Percentiles rank a stretch among this genome's conserved stretches.
These are phyloP conservation scores for Microdon myrmicae DNA, from an alignment of 2,888 invertebrate species.

Conservation along the genomic window DNA sequence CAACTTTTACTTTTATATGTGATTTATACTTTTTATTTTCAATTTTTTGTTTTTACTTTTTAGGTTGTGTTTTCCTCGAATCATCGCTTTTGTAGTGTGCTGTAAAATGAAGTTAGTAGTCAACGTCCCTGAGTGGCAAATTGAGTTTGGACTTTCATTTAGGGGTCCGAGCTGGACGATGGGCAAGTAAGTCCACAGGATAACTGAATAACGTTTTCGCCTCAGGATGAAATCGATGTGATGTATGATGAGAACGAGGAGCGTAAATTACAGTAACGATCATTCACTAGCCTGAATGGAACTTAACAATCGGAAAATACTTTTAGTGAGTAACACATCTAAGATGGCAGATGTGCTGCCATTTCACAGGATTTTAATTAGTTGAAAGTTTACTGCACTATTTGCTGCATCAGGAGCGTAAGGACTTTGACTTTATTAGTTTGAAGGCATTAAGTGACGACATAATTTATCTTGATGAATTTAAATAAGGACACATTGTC, in stretches of 20 bases:
- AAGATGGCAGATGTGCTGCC: conserved; percentile 29
- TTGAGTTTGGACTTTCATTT: conserved; percentile 44
- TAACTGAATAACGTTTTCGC: conserved; percentile 42
- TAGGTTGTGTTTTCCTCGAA: conserved; percentile 3
- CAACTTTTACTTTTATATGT: too few species aligned
- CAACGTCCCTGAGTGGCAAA: conserved; percentile 30
- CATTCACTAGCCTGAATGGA: too few species aligned
- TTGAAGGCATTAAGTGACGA: too few species aligned
- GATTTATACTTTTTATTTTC: conserved; percentile 4
- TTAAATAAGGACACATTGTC: too few species aligned
- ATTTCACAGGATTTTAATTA: conserved; percentile 45
- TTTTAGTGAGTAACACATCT: conserved; percentile 6
- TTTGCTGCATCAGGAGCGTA: conserved; percentile 21
- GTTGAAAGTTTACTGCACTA: conserved; percentile 43
- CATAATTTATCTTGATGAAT: too few species aligned
- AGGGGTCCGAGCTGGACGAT: conserved; percentile 20
- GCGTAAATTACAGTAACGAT: too few species aligned
- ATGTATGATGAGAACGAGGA: conserved; percentile 15
- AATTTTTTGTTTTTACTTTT: not conserved
- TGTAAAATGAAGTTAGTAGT: conserved; percentile 33
- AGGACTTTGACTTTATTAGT: too few species aligned
- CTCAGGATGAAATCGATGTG: conserved; percentile 12
- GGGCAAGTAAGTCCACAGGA: conserved; percentile 36
- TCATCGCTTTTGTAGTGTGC: conserved; percentile 18
- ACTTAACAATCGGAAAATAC: conserved; percentile 9